These are phyloP conservation scores for Tympanoctomys barrerae DNA, from an alignment of 2,797 vertebrate genomes.

Conservation along the genomic window DNA sequence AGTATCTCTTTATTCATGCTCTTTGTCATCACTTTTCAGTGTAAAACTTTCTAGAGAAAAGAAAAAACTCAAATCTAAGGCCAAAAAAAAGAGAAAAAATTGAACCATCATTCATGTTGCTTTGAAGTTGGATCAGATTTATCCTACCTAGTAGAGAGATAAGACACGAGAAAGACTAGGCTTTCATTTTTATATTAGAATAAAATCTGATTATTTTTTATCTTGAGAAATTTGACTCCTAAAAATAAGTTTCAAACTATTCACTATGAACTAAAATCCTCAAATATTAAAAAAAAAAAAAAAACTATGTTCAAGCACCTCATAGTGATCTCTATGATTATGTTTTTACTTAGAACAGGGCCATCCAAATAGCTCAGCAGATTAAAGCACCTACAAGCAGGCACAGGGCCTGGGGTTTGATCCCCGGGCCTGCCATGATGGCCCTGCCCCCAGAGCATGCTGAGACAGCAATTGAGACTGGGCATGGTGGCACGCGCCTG, in stretches of 20 bases:
- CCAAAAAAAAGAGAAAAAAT: conserved; percentile 38
- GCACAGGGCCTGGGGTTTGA: too few relatives aligned
- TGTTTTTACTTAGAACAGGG: neutral
- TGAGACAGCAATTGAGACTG: too few relatives aligned
- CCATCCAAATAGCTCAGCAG: too few relatives aligned
- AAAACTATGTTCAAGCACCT: conserved; percentile 50
- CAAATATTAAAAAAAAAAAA: conserved; percentile 47
- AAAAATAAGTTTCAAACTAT: conserved; percentile 64
- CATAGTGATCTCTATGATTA: neutral
- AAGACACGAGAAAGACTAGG: conserved; percentile 6
- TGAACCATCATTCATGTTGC: neutral
- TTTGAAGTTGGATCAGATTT: conserved; percentile 28
- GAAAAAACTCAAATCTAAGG: conserved; percentile 34
- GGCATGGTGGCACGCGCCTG: too few relatives aligned
- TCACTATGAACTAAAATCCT: conserved; percentile 48
- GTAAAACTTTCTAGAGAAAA: conserved; percentile 25
- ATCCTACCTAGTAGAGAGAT: neutral
- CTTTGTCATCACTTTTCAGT: conserved; percentile 42
- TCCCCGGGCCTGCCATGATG: too few relatives aligned
- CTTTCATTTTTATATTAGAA: neutral
- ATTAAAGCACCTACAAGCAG: too few relatives aligned
- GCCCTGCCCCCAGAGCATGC: too few relatives aligned
- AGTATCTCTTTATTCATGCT: conserved; percentile 21
- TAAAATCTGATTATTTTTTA: conserved; percentile 62
- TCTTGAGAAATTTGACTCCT: conserved; percentile 26